Percentiles rank a stretch among this genome's conserved stretches.
phyloP scores from a whole-genome alignment of 2,888 invertebrate species.

The Amaurobius ferox region DNA sequence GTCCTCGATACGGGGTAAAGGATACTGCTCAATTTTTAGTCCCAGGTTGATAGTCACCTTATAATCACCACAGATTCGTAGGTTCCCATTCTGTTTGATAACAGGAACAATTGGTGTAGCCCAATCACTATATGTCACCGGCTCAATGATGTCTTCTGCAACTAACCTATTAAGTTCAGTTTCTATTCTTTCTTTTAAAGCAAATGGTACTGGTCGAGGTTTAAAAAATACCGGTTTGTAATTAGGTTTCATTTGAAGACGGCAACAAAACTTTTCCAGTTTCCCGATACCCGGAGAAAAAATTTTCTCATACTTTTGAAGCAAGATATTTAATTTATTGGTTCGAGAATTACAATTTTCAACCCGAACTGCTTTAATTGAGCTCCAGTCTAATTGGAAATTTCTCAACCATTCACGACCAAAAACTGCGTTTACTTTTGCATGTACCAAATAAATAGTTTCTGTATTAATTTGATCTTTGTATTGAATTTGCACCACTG shows the following conservation, averaged over 20 bases:
- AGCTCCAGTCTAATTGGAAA: constrained; percentile 52
- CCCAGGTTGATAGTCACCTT: constrained; percentile 75
- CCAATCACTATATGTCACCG: constrained; percentile 55
- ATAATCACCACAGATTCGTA: constrained; percentile 76
- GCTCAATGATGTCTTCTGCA: constrained; percentile 34
- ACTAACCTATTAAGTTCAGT: constrained; percentile 76
- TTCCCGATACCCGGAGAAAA: constrained; percentile 45
- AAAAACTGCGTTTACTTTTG: constrained; percentile 56
- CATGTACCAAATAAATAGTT: constrained; percentile 54
- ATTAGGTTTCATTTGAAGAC: constrained; percentile 46
- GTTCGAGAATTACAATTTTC: constrained; percentile 52
- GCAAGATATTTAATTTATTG: constrained; percentile 50
- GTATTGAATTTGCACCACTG: constrained; percentile 53
- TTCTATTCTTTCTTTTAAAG: too few species aligned
- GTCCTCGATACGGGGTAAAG: constrained; percentile 75
- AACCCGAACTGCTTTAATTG: constrained; percentile 48
- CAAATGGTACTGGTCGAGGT: constrained; percentile 36
- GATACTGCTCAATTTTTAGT: constrained; percentile 75
- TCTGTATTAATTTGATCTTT: constrained; percentile 56
- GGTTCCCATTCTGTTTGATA: constrained; percentile 35
- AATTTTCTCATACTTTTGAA: constrained; percentile 39
- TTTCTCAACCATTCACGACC: constrained; percentile 56
- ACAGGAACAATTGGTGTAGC: constrained; percentile 42
- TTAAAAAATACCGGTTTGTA: constrained; percentile 48
- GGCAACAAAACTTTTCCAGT: constrained; percentile 45